Evolutionary conservation across 2,797 vertebrate species (phyloP).

Genomic region (Gymnoscopelus microlampas): DNA sequence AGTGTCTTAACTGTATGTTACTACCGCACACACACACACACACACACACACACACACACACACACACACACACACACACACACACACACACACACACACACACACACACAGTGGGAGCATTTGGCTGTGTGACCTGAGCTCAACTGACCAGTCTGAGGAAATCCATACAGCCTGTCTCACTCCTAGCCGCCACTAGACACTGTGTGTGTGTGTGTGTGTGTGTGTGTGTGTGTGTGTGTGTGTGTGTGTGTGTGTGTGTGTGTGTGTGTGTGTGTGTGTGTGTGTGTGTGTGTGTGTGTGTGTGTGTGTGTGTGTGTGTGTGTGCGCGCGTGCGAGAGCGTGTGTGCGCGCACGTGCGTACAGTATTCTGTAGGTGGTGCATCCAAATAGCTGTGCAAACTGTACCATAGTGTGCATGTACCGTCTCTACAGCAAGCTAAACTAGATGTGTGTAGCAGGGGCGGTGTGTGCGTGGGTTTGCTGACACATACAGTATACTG

Average conservation of each 20-base stretch:
- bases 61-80: conserved; percentile 2
- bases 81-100: conserved; percentile 6
- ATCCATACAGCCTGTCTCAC: conserved; percentile 14
- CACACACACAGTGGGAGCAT: neutral
- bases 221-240: neutral
- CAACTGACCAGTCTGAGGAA: conserved; percentile 19
- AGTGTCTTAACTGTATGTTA: neutral
- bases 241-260: no score
- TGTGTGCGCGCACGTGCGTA: no score
- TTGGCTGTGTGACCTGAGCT: neutral
- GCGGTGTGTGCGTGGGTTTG: conserved; percentile 13
- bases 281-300: no score
- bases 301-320: no score
- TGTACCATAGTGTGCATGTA: no score
- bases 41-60: conserved; percentile 1
- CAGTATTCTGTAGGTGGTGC: no score
- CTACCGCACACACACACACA: conserved; percentile 14
- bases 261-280: no score
- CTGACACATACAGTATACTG: conserved; percentile 16
- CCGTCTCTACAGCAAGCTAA: neutral
- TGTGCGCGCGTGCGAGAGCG: no score
- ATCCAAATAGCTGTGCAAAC: no score
- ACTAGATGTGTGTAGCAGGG: conserved; percentile 9
- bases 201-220: conserved; percentile 1
- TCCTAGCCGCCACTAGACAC: neutral